Evolutionary conservation across 2,888 invertebrate species (phyloP).

Genomic region (Sarcophaga subvicina): DNA sequence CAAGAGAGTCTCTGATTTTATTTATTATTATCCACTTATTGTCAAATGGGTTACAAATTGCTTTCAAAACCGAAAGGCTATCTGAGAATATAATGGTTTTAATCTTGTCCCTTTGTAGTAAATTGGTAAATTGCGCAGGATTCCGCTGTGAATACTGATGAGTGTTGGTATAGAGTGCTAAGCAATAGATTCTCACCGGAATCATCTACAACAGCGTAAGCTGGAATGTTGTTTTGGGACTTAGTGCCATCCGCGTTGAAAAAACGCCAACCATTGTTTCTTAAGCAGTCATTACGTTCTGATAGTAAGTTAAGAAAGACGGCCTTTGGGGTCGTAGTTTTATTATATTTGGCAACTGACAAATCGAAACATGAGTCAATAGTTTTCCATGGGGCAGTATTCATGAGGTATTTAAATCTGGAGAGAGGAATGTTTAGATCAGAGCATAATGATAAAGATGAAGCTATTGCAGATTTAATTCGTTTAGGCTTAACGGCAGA

Average conservation of each 20-base stretch:
- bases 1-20: not conserved
- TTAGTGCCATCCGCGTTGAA: not conserved
- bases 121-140: constrained; percentile 1
- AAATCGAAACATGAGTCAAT: not conserved
- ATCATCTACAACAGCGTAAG: not conserved
- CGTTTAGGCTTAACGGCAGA: not conserved
- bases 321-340: not conserved
- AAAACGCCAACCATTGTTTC: not conserved
- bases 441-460: not conserved
- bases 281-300: not conserved
- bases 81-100: constrained; percentile 1
- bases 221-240: not conserved
- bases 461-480: constrained; percentile 12
- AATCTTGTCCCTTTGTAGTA: not conserved
- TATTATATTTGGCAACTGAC: constrained; percentile 5
- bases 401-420: not conserved
- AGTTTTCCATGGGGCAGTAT: constrained; percentile 5
- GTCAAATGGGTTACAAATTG: not conserved
- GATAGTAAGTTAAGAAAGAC: not conserved
- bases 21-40: constrained; percentile 2
- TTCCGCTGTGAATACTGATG: constrained; percentile 14
- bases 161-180: not conserved
- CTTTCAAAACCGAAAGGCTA: constrained; percentile 15
- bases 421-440: constrained; percentile 2
- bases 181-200: not conserved